Evolutionary conservation across 2,888 invertebrate genomes (phyloP).

Genomic region (Quadroppia sp.): DNA sequence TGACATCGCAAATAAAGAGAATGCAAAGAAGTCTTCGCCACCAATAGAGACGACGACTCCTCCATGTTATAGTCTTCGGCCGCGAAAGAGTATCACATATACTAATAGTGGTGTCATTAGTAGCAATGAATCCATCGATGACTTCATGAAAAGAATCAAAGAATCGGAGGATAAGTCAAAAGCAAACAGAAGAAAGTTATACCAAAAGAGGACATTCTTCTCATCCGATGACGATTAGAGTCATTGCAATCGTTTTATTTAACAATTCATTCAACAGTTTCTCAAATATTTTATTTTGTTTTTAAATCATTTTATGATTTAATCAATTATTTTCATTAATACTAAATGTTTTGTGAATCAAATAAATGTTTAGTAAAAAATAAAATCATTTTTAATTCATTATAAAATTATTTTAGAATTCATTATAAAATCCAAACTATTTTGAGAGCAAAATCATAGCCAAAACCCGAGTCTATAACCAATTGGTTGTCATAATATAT

Average conservation of each 20-base stretch:
- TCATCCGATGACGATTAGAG: constrained; percentile 9
- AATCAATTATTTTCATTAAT: neutral
- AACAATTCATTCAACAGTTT: neutral
- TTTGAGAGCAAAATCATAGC: neutral
- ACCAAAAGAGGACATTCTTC: neutral
- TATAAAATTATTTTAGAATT: neutral
- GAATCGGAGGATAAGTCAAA: too few relatives aligned
- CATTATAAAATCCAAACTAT: neutral
- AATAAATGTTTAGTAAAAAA: neutral
- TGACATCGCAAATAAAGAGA: neutral
- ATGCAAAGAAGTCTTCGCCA: neutral
- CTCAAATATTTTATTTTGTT: neutral
- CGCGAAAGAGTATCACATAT: constrained; percentile 4
- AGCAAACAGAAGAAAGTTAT: neutral
- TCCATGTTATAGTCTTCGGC: neutral
- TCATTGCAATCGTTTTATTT: neutral
- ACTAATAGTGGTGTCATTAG: constrained; percentile 32
- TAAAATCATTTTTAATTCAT: neutral
- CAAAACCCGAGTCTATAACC: neutral
- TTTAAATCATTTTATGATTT: neutral
- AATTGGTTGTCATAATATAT: neutral
- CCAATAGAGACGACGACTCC: neutral
- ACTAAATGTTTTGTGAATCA: neutral
- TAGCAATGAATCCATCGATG: constrained; percentile 21
- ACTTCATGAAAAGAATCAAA: constrained; percentile 8